These are phyloP conservation scores for Orbicella faveolata DNA, from an alignment of 64 coral and sea anemone species.

Conservation along the genomic window DNA sequence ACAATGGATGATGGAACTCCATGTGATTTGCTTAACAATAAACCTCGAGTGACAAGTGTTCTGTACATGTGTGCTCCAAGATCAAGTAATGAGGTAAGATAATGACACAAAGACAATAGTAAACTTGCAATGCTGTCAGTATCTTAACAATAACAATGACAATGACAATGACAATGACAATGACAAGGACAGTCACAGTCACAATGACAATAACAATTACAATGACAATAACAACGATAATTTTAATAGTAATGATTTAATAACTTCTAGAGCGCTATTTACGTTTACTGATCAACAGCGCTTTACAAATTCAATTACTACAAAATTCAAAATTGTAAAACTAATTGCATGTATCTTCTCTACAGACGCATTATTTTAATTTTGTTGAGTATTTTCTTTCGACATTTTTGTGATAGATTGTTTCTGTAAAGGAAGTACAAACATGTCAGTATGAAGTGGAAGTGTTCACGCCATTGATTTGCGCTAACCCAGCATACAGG, in stretches of 20 bases:
- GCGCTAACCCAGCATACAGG: slow-evolving; percentile 65
- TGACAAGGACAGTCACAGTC: no score
- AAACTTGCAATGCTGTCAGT: no score
- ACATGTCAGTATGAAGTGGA: slow-evolving; percentile 81
- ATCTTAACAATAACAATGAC: no score
- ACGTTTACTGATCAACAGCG: no score
- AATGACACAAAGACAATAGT: not conserved
- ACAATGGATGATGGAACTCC: slow-evolving; percentile 85
- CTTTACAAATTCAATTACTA: no score
- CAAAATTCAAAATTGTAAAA: no score
- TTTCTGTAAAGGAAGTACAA: slow-evolving; percentile 70
- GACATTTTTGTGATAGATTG: slow-evolving; percentile 19
- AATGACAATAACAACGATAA: no score
- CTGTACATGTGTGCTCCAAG: slow-evolving; percentile 90
- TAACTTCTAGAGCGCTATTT: no score
- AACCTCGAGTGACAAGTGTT: slow-evolving; percentile 68
- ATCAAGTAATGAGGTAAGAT: slow-evolving; percentile 87
- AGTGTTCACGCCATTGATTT: slow-evolving; percentile 66
- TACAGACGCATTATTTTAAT: not conserved
- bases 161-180: no score
- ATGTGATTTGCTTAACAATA: slow-evolving; percentile 78
- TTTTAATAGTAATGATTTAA: no score
- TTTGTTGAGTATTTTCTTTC: not conserved
- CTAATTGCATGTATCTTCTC: not conserved
- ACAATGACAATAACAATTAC: no score